These are phyloP conservation scores for Protodeltote pygarga DNA, from an alignment of 2,888 invertebrate species.

Conservation along the genomic window DNA sequence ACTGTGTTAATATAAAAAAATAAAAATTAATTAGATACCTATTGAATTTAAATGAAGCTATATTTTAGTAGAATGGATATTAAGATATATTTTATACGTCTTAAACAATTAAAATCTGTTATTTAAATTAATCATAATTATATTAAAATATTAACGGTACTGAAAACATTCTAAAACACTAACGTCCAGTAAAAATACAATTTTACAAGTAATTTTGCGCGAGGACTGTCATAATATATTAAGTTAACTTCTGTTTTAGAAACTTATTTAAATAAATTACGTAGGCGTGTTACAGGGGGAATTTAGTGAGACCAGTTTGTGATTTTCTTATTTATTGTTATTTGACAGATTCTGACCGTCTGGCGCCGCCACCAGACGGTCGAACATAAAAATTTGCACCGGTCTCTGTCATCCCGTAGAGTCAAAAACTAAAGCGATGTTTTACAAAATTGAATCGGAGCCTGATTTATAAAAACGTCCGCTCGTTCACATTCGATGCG, in stretches of 20 bases:
- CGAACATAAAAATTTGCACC: conserved; percentile 35
- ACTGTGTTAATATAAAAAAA: too few species aligned
- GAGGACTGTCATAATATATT: conserved; percentile 21
- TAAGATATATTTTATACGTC: too few species aligned
- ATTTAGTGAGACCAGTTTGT: conserved; percentile 40
- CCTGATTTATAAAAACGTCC: conserved; percentile 54
- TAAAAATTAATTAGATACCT: too few species aligned
- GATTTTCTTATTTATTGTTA: conserved; percentile 37
- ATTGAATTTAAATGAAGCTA: too few species aligned
- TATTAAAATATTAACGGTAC: conserved; percentile 9
- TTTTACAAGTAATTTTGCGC: conserved; percentile 9
- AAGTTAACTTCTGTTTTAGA: conserved; percentile 33
- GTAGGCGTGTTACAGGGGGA: conserved; percentile 39
- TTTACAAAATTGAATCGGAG: conserved; percentile 50
- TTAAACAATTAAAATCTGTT: too few species aligned
- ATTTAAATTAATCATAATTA: too few species aligned
- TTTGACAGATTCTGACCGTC: conserved; percentile 26
- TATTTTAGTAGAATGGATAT: too few species aligned
- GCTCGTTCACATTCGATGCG: conserved; percentile 56
- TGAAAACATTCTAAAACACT: conserved; percentile 3
- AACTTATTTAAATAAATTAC: conserved; percentile 34
- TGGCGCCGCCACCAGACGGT: conserved; percentile 49
- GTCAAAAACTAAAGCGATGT: conserved; percentile 58
- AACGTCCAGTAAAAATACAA: conserved; percentile 3
- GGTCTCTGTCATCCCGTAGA: conserved; percentile 44